These are phyloP conservation scores for Lepidurus packardi DNA, from an alignment of 1,140 invertebrate genomes.

Conservation along the genomic window DNA sequence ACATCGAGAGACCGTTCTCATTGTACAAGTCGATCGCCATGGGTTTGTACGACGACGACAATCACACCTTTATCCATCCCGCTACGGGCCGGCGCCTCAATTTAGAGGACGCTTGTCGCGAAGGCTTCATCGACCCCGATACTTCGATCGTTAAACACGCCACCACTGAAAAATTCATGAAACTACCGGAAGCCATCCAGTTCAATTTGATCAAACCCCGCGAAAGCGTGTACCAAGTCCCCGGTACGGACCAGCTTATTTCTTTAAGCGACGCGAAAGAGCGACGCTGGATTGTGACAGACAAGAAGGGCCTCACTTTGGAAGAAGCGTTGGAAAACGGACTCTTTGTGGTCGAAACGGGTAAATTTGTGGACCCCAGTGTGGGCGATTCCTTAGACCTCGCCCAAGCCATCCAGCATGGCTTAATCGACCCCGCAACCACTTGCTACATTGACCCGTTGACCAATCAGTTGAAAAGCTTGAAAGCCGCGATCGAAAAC, in stretches of 20 bases:
- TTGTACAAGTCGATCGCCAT: conserved; percentile 75
- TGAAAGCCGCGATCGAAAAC: conserved; percentile 68
- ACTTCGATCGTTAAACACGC: conserved; percentile 71
- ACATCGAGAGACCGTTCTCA: conserved; percentile 74
- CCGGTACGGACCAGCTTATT: conserved; percentile 52
- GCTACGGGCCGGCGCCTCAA: conserved; percentile 66
- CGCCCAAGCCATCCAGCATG: conserved; percentile 60
- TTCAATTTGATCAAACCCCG: conserved; percentile 65
- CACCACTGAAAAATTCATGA: conserved; percentile 61
- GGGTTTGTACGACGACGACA: conserved; percentile 68
- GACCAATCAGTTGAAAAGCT: conserved; percentile 63
- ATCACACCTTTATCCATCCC: conserved; percentile 73
- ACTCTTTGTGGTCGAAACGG: conserved; percentile 68
- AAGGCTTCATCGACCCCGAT: conserved; percentile 73
- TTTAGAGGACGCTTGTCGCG: conserved; percentile 68
- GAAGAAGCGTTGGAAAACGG: conserved; percentile 70
- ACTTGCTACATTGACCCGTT: conserved; percentile 69
- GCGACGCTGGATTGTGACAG: conserved; percentile 66
- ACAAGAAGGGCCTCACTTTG: conserved; percentile 61
- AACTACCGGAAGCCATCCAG: conserved; percentile 67
- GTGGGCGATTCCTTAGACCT: conserved; percentile 64
- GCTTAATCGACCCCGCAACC: conserved; percentile 68
- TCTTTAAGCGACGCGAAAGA: conserved; percentile 64
- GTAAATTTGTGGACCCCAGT: conserved; percentile 69
- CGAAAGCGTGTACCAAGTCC: conserved; percentile 60